Conservation (phyloP, 2,797 vertebrate species). For the Tragelaphus eurycerus region DNA sequence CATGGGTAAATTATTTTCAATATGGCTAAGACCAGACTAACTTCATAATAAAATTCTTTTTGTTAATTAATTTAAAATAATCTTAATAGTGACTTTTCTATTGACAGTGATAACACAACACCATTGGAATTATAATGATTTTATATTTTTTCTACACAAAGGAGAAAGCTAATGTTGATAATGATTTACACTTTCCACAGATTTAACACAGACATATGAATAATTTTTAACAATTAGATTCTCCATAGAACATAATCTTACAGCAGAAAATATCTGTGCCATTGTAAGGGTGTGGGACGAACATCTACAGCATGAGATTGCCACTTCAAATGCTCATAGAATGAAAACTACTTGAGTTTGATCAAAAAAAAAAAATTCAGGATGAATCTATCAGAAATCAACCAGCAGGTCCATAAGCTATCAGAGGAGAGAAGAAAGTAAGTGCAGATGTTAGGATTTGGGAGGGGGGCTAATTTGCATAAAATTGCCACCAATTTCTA, state of each 20-base stretch:
- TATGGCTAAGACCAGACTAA: conserved; percentile 59
- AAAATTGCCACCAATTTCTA: background rate
- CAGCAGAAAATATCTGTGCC: background rate
- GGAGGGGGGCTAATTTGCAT: background rate
- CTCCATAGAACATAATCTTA: background rate
- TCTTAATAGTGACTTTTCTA: conserved; percentile 63
- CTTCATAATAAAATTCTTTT: conserved; percentile 63
- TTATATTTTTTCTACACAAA: conserved; percentile 37
- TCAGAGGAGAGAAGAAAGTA: background rate
- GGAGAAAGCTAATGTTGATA: conserved; percentile 65
- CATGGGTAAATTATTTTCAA: conserved; percentile 67
- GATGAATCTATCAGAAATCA: background rate
- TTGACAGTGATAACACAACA: conserved; percentile 63
- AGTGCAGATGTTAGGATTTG: background rate
- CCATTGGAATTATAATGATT: conserved; percentile 65
- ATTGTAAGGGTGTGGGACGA: background rate
- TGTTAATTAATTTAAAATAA: conserved; percentile 76
- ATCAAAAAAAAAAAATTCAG: background rate
- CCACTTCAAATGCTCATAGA: background rate
- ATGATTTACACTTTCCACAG: conserved; percentile 38
- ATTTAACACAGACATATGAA: conserved; percentile 16
- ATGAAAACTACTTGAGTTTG: background rate
- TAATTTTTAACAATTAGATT: conserved; percentile 45
- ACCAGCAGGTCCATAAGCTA: background rate
- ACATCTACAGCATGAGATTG: background rate